Evolutionary conservation across 1,140 invertebrate species (phyloP), one percentile per base, ranked within the genome.

Genomic region (Zaprionus ornatus): DNA sequence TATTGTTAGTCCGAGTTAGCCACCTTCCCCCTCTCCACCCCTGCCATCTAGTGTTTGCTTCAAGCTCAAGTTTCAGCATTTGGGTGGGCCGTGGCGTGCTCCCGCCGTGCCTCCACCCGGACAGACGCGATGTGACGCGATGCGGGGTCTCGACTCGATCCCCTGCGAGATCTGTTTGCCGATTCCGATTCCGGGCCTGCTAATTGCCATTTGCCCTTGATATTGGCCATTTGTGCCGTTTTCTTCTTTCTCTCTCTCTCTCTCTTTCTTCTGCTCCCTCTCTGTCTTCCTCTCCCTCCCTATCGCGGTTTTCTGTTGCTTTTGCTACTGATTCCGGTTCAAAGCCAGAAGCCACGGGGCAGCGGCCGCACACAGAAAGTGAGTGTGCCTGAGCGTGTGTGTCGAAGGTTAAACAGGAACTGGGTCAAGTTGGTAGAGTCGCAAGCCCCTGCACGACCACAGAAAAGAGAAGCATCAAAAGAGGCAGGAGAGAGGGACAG

Each of bases 1-100:
- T 64, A 79, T 70, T 83, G 81, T 77, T 71, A 56, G 63, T 19
- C 21, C 37, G 59, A 48, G 37, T 56, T 66, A 75, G 25, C 17
- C 45, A 52, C 12, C 23, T 59, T 25, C 59, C 57, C 12, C 15
- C 10, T 29, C 32, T 6, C 21, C 23, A 1, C 60, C 23, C 9
- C 40, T 62, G 1, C 13, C 6, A 1, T 21, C 19, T 27, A 40
- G 50, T 55, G 21, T 56, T 42, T 10, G 27, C 17, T 65, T 35
- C n/a, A 48, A 59, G 32, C 17, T 35, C 21, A n/a, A 59, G 32
- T 29, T 42, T 59, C 42, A 37, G 13, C 65, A 19, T 50, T 54
- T 61, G 68, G 68, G 68, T 71, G 60, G 60, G 59, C 59, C 57
- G 4, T 45, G n/a, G 42, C 56, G 4, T 4, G 15, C n/a, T 32